Base-by-base conservation (phyloP, 2,113 vertebrate genomes). In the Turdus rufiventris region DNA sequence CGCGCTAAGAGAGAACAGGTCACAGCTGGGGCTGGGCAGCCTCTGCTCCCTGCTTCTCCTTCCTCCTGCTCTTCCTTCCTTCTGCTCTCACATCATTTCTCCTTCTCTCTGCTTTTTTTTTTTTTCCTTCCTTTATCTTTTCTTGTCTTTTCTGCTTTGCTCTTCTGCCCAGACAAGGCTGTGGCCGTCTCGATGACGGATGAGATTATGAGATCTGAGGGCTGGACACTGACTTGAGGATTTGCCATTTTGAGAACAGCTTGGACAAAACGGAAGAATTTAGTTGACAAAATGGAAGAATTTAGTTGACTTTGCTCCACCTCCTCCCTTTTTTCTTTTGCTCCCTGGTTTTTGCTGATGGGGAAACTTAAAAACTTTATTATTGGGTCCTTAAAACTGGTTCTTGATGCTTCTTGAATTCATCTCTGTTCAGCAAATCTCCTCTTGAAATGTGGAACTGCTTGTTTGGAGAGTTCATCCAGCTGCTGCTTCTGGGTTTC, bases 121-220 rank as follows among this genome's bases (percentile, higher is more conserved):
- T 3, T 18, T 1, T 1, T 5, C 10, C 7, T 24, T 29, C 36
- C 11, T 47, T 72, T 53, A 10, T 25, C n/a, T 96, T 96, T 85
- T 53, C 61, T 71, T 18, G 2, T 63, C 85, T 93, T 73, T 77
- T 62, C 91, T 96, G 72, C 96, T 91, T 91, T 80, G 85, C 94
- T 95, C 81, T 97, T 87, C 94, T 97, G 95, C 95, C 95, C 97
- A 85, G 96, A 89, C 88, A 47, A 93, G 93, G 93, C 53, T 95
- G 86, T 96, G 97, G 76, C 96, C 96, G 84, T 97, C 96, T 98
- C 96, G 25, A 5, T 97, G 97, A 98, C 80, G 94, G 96, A 76
- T 97, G 87, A 97, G 97, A 98, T 97, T 97, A 97, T 98, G 97
- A 98, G 97, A 98, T 97, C 97, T 97, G 97, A 97, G 97, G 96